Conservation (phyloP, 2,113 vertebrate species). For the Coregonus clupeaformis region DNA sequence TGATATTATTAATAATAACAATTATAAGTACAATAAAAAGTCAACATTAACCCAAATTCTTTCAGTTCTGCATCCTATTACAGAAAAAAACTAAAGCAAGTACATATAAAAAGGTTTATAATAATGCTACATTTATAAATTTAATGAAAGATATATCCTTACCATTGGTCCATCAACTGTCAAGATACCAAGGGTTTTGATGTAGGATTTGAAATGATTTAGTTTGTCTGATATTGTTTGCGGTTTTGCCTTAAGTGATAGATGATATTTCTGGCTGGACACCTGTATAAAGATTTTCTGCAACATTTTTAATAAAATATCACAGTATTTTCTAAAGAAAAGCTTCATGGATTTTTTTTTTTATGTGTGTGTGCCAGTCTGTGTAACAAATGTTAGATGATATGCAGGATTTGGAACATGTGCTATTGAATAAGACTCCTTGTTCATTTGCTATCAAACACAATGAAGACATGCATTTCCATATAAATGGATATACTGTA, state of each 20-base stretch:
- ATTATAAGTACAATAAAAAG: slow-evolving; percentile 54
- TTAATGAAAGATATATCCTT: slow-evolving; percentile 79
- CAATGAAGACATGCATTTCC: not conserved
- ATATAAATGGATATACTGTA: not conserved
- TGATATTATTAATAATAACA: slow-evolving; percentile 70
- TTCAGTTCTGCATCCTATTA: slow-evolving; percentile 81
- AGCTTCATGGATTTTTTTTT: slow-evolving; percentile 1
- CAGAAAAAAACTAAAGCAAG: slow-evolving; percentile 46
- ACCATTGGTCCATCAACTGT: slow-evolving; percentile 80
- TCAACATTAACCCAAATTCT: slow-evolving; percentile 73
- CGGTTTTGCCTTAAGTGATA: slow-evolving; percentile 95
- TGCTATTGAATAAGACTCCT: not conserved
- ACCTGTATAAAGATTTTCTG: slow-evolving; percentile 97
- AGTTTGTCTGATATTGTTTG: slow-evolving; percentile 85
- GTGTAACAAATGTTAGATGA: not conserved
- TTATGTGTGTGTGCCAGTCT: not conserved
- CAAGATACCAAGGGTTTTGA: slow-evolving; percentile 81
- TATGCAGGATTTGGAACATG: not conserved
- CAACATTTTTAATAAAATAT: slow-evolving; percentile 99
- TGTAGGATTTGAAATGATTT: slow-evolving; percentile 71
- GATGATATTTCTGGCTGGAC: slow-evolving; percentile 94
- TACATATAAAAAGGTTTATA: slow-evolving; percentile 61
- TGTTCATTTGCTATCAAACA: not conserved
- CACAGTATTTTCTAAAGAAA: slow-evolving; percentile 95
- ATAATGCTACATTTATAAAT: slow-evolving; percentile 79